Evolutionary conservation across 2,888 invertebrate species (phyloP), one percentile per base, ranked within the genome.

Genomic region (Drosophila leonis): DNA sequence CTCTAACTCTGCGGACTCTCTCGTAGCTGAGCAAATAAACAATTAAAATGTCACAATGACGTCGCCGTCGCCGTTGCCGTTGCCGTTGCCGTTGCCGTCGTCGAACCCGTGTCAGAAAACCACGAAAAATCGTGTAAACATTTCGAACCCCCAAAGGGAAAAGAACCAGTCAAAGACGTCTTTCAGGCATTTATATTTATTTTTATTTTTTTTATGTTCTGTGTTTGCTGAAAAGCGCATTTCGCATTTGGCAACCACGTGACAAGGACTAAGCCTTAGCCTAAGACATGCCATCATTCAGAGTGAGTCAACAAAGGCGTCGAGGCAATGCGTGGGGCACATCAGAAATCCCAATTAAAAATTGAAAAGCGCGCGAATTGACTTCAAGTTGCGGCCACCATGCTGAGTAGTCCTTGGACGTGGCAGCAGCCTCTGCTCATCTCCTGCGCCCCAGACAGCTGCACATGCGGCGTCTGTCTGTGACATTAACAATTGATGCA

Each of bases 41-140:
- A 88, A 88, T 88, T 88, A 88, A 88, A 88, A 90, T 88, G 88
- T 88, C 88, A 88, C 88, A 90, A 90, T 84, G 88, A 90, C 31
- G 31, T 31, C 48, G 29, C n/a, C 29, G 29, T 31, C n/a, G 6
- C 88, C 90, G 90, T 77, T 79, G 68, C 70, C 77, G 84, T n/a
- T 84, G 88, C 89, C 31, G 31, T 31, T 29, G 29, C n/a, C 29
- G 29, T 31, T 10, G 6, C 88, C 90, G 90, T 77, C 81, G 68
- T 71, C 77, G 84, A 82, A 89, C 90, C 88, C 88, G 89, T 88
- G 90, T 88, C 88, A 88, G 88, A 83, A 78, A 86, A 83, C 81
- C 88, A 75, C 82, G 82, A 90, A 68, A 85, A 88, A 86, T 85
- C 83, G 79, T 49, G 75, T 76, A 83, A 84, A 82, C 75, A 82